Evolutionary conservation across 2,797 vertebrate species (phyloP), one percentile per base, ranked within the genome.

Genomic region (Aphelocoma californica): DNA sequence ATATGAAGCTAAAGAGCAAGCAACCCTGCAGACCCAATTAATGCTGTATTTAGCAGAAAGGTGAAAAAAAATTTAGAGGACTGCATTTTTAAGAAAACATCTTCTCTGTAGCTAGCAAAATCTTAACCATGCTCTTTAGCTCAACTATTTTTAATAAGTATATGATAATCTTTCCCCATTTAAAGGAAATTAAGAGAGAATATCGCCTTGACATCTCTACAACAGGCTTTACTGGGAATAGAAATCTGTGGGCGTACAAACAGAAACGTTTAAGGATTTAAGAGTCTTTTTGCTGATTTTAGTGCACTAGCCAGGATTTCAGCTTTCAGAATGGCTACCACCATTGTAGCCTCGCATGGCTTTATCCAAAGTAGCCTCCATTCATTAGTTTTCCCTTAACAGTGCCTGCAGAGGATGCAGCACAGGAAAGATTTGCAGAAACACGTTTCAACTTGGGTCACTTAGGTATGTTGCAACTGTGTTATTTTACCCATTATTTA

Each of bases 171-270:
- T 78, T 82, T 82, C 80, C 38, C 77, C 64, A 71, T 93, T 96
- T 94, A 86, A 91, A 90, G 44, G 65, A 94, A 92, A 94, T 92
- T 81, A 84, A 81, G 36, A 93, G 28, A 86, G 65, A 95, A 9
- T 90, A 86, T 73, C 40, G 92, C 85, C 70, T 60, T 84, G 80
- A 95, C 94, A 96, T 88, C 91, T 65, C 81, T 18, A 92, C 89
- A 96, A 92, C 84, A 58, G 67, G 82, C 92, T 88, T 88, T 50
- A 90, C 91, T 5, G 1, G 73, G 77, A 96, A 96, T 79, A 95
- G 95, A 91, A 97, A 84, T 67, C 94, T 70, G 95, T 72, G 85
- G 92, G 95, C 73, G 92, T 87, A 62, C n/a, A 90, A 88, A 93
- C 78, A 90, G 66, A 23, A 65, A 92, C 57, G 51, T 90, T 84